phyloP scores from a whole-genome alignment of 2,888 invertebrate species.

The Crossocerus cetratus region DNA sequence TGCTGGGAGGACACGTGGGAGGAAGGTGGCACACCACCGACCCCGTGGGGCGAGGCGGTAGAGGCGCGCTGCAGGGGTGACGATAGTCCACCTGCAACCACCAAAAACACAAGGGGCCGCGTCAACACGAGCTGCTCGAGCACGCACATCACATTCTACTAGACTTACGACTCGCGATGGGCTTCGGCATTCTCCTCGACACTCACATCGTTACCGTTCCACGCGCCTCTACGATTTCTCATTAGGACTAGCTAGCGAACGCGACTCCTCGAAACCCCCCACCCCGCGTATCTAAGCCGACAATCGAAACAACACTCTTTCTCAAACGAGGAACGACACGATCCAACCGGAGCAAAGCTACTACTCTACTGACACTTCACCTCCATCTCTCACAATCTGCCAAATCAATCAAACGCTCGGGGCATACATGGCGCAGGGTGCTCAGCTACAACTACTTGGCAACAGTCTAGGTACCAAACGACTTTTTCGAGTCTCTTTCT shows the following conservation, averaged over 20 bases:
- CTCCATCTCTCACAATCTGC: too few relatives aligned
- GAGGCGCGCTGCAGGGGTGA: slow-evolving; percentile 77
- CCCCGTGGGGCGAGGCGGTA: slow-evolving; percentile 75
- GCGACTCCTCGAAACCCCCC: not conserved
- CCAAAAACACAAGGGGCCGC: slow-evolving; percentile 73
- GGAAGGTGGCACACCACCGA: slow-evolving; percentile 69
- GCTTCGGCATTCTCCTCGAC: slow-evolving; percentile 15
- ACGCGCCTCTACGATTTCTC: slow-evolving; percentile 14
- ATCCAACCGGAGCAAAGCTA: too few relatives aligned
- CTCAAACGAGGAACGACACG: too few relatives aligned
- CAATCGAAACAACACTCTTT: too few relatives aligned
- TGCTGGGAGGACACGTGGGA: slow-evolving; percentile 72
- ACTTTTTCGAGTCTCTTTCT: too few relatives aligned
- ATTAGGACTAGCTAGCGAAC: too few relatives aligned
- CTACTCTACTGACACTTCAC: too few relatives aligned
- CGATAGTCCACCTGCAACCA: slow-evolving; percentile 77
- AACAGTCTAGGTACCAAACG: too few relatives aligned
- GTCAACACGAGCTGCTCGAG: slow-evolving; percentile 62
- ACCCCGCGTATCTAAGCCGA: slow-evolving; percentile 13
- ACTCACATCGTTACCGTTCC: slow-evolving; percentile 27
- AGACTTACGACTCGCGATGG: slow-evolving; percentile 27
- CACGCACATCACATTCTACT: slow-evolving; percentile 32
- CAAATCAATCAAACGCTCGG: too few relatives aligned
- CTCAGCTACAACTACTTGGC: too few relatives aligned
- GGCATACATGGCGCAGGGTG: too few relatives aligned